Conservation (phyloP, 2,113 vertebrate species). For the Junco hyemalis region DNA sequence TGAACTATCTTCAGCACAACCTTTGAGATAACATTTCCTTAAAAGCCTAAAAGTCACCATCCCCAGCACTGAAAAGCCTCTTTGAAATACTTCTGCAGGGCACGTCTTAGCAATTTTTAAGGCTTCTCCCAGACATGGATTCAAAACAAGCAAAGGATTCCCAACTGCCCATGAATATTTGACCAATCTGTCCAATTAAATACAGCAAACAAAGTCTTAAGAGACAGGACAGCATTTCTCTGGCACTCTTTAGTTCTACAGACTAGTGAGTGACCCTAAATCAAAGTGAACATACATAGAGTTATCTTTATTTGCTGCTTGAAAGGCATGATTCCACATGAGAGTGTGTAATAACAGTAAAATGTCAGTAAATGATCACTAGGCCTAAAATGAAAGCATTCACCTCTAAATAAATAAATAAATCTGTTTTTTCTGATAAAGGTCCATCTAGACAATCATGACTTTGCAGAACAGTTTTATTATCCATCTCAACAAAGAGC, state of each 20-base stretch:
- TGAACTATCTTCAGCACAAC: not conserved
- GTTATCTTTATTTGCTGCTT: not conserved
- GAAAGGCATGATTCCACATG: not conserved
- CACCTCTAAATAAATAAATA: not conserved
- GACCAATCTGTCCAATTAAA: not conserved
- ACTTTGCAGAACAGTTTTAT: not conserved
- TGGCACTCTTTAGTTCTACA: not conserved
- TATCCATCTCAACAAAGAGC: not conserved
- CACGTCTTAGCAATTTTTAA: not conserved
- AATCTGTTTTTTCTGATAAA: not conserved
- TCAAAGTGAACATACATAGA: not conserved
- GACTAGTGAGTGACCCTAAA: not conserved
- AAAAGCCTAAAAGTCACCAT: not conserved
- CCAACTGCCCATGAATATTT: not conserved
- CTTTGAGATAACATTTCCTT: not conserved
- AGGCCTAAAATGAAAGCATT: not conserved
- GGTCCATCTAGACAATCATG: not conserved
- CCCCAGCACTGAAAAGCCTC: not conserved
- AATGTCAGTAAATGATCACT: not conserved
- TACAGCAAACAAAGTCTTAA: not conserved
- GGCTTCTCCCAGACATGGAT: not conserved
- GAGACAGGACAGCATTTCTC: not conserved
- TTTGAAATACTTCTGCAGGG: not conserved
- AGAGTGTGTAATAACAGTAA: not conserved
- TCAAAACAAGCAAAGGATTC: not conserved